phyloP scores from a whole-genome alignment of 2,888 invertebrate species.

The Cheilosia grossa region DNA sequence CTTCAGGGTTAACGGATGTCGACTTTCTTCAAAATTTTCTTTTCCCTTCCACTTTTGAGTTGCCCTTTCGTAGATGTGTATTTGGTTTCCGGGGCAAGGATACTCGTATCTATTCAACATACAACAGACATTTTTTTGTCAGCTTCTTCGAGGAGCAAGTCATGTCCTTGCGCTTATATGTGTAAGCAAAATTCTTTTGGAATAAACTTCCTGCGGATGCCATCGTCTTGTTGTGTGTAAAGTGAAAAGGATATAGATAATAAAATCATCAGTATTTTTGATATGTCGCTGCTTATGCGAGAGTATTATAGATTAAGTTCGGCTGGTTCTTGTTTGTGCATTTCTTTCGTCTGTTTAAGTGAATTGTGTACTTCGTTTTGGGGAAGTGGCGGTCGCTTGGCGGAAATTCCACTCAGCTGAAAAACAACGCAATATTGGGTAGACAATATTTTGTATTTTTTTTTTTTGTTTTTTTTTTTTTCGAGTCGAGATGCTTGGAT shows the following conservation, averaged over 20 bases:
- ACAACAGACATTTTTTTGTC: slow-evolving; percentile 12
- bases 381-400: no score
- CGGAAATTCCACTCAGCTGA: slow-evolving; percentile 4
- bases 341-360: slow-evolving; percentile 15
- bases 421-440: slow-evolving; percentile 5
- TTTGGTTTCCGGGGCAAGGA: slow-evolving; percentile 36
- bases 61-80: background rate
- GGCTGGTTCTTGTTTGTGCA: background rate
- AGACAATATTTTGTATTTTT: background rate
- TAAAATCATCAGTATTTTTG: slow-evolving; percentile 64
- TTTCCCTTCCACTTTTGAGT: slow-evolving; percentile 18
- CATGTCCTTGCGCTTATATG: slow-evolving; percentile 13
- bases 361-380: background rate
- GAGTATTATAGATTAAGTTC: slow-evolving; percentile 17
- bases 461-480: background rate
- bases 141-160: slow-evolving; percentile 7
- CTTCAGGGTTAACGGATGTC: slow-evolving; percentile 36
- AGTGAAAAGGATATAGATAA: slow-evolving; percentile 68
- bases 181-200: slow-evolving; percentile 23
- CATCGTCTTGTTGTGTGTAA: slow-evolving; percentile 53
- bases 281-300: slow-evolving; percentile 34
- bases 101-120: background rate
- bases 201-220: slow-evolving; percentile 40
- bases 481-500: background rate
- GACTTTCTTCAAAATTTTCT: slow-evolving; percentile 7